These are phyloP conservation scores for Neodiprion fabricii DNA, from an alignment of 1,140 invertebrate species.

Conservation along the genomic window DNA sequence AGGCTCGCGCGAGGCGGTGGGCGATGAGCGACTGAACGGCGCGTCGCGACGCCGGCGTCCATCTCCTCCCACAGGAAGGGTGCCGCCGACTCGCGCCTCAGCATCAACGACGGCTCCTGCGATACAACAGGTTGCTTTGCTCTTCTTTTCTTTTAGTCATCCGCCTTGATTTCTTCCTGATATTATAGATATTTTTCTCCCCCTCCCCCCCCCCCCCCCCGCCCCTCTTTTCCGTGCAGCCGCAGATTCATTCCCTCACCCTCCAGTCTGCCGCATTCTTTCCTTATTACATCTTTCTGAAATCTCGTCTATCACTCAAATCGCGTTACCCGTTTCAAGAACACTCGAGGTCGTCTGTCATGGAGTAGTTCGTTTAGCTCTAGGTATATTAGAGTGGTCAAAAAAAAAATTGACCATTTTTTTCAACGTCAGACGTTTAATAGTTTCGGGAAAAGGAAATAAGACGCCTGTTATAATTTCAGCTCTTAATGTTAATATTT, in stretches of 20 bases:
- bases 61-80: conserved; percentile 1
- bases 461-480: no score
- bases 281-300: not conserved
- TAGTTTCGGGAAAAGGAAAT: no score
- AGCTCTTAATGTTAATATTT: no score
- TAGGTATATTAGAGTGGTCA: no score
- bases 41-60: conserved; percentile 5
- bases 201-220: no score
- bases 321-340: not conserved
- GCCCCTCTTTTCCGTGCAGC: no score
- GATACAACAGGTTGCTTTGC: conserved; percentile 1
- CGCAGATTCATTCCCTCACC: no score
- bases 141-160: not conserved
- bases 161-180: not conserved
- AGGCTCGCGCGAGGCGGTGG: not conserved
- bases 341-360: not conserved
- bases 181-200: not conserved
- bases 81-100: not conserved
- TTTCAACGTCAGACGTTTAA: no score
- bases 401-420: no score
- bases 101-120: not conserved
- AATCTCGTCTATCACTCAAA: not conserved
- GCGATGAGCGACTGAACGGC: conserved; percentile 3
- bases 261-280: not conserved
- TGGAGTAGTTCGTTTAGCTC: not conserved